Percentiles rank a stretch among this genome's conserved stretches.
These are phyloP conservation scores for Phoxinus dragarum DNA, from an alignment of 2,797 vertebrate genomes.

Conservation along the genomic window DNA sequence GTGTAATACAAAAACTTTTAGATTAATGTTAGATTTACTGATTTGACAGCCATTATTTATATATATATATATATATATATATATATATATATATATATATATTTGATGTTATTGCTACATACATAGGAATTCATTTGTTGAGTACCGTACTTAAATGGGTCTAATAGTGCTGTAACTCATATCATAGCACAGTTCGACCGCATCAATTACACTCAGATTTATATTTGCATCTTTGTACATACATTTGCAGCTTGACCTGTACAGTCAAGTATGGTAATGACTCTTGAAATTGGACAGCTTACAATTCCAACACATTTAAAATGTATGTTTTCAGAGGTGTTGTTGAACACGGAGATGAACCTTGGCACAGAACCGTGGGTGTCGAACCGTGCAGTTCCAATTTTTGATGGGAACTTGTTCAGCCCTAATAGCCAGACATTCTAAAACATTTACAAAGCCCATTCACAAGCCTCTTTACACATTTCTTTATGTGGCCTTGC, in stretches of 20 bases:
- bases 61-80: no score
- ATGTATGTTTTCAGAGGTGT: slow-evolving; percentile 16
- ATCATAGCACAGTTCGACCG: neutral
- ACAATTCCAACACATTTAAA: slow-evolving; percentile 13
- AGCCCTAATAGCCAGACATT: slow-evolving; percentile 34
- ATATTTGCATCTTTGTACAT: neutral
- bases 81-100: no score
- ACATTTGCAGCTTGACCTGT: slow-evolving; percentile 9
- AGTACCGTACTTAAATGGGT: neutral
- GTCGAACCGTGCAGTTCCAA: neutral
- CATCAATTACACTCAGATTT: neutral
- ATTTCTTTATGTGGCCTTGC: slow-evolving; percentile 25
- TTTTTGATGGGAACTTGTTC: slow-evolving; percentile 5
- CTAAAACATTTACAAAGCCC: slow-evolving; percentile 39
- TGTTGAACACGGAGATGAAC: neutral
- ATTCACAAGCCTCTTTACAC: slow-evolving; percentile 27
- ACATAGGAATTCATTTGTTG: neutral
- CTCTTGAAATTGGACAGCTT: slow-evolving; percentile 11
- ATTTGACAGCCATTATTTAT: no score
- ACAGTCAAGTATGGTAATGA: slow-evolving; percentile 4
- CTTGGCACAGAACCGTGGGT: neutral
- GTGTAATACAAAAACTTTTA: no score
- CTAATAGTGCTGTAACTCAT: neutral
- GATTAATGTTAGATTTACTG: no score
- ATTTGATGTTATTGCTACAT: neutral